phyloP scores from a whole-genome alignment of 2,797 vertebrate genomes.

The Bovichtus variegatus region DNA sequence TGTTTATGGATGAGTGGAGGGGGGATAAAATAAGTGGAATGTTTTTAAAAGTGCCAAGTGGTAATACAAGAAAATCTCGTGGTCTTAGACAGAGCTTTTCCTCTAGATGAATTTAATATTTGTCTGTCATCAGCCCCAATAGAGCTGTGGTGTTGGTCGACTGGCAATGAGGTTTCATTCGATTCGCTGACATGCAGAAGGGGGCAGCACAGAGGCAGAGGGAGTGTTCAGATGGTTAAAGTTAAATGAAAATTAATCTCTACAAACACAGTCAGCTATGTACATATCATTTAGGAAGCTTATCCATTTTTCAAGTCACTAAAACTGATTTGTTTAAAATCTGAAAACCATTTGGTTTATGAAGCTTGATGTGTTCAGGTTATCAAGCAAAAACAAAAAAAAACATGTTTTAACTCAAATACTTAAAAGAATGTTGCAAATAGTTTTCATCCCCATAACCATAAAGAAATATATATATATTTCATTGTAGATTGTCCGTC shows the following conservation, averaged over 20 bases:
- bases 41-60: conserved; percentile 64
- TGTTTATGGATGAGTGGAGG: conserved; percentile 59
- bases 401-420: background rate
- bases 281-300: background rate
- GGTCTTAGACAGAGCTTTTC: conserved; percentile 54
- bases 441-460: background rate
- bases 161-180: conserved; percentile 2
- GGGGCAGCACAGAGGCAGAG: background rate
- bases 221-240: background rate
- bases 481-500: background rate
- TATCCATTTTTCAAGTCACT: background rate
- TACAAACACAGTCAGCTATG: background rate
- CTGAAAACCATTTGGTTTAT: background rate
- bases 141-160: conserved; percentile 12
- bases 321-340: background rate
- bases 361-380: background rate
- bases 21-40: conserved; percentile 62
- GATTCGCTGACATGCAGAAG: conserved; percentile 5
- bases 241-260: background rate
- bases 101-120: conserved; percentile 42
- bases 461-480: background rate
- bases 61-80: conserved; percentile 61
- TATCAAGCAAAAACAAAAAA: background rate
- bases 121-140: conserved; percentile 33
- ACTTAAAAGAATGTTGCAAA: background rate